Percentiles rank a stretch among this genome's conserved stretches.
Conservation (phyloP, 2,113 vertebrate species). For the Vicugna pacos region DNA sequence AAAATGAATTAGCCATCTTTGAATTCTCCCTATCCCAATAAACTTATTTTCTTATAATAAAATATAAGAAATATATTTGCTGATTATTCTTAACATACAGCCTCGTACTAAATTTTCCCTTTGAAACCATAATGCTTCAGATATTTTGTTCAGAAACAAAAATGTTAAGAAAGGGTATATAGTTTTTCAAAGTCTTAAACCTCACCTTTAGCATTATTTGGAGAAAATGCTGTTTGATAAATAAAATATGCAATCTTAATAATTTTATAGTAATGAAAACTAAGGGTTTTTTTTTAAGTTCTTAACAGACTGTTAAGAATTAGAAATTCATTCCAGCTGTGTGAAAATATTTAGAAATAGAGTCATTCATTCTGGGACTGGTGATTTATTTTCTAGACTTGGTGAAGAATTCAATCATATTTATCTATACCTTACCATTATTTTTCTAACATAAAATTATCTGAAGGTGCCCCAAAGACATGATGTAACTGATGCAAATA, state of each 20-base stretch:
- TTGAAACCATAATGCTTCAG: background rate
- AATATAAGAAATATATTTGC: background rate
- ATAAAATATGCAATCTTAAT: background rate
- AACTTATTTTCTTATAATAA: conserved; percentile 48
- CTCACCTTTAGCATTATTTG: background rate
- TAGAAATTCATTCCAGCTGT: background rate
- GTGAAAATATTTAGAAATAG: conserved; percentile 44
- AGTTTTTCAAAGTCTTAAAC: conserved; percentile 2
- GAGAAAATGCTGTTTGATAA: conserved; percentile 17
- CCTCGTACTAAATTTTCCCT: conserved; percentile 19
- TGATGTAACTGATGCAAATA: background rate
- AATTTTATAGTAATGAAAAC: conserved; percentile 17
- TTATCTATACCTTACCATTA: conserved; percentile 7
- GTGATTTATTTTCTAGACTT: background rate
- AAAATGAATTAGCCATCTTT: background rate
- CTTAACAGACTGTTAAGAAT: background rate
- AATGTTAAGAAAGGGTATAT: background rate
- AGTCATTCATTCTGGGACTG: conserved; percentile 9
- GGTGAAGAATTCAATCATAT: background rate
- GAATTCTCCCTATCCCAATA: background rate
- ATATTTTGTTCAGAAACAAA: background rate
- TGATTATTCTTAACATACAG: background rate
- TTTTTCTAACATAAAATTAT: conserved; percentile 52
- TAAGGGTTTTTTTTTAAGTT: background rate
- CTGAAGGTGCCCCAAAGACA: background rate